Evolutionary conservation across 2,888 invertebrate genomes (phyloP), one percentile per base, ranked within the genome.

Genomic region (Alentia gelatinosa): DNA sequence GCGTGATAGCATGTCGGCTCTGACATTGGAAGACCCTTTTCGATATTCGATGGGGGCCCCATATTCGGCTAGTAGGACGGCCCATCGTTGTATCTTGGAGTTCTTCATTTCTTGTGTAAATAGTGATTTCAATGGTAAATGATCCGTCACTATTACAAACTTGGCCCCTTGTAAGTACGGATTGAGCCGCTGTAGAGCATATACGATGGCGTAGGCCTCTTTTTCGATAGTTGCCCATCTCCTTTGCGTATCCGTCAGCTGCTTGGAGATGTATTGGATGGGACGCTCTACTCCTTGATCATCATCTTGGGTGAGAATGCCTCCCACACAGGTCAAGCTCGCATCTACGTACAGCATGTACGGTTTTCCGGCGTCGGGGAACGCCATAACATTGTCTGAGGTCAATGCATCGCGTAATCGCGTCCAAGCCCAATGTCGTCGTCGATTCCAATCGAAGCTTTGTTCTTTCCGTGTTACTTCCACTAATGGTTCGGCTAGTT

Each of bases 1-100:
- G 47, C 47, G 47, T 47, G 47, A 88, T 35, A 91, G 42, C 50
- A 89, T 56, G 39, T 89, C 91, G 5, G 89, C 89, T 26, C 91
- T 26, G 35, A 89, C 40, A 56, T 89, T 91, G 35, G 75, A 23
- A 23, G 35, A 42, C 5, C 91, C 91, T 39, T 91, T 40, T 7
- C 35, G 30, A 23, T 74, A 74, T 33, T 74, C 74, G 30, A 74
- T 74, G 7, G 74, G 74, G 4, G 56, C 84, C 23, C 90, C 91
- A 42, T 39, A 91, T 63, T 91, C 91, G 15, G 90, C 90, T n/a
- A 91, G 0, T 19, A 90, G 50, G 4, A 91, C 90, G 0, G 86
- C 90, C 91, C 91, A 91, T 7, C 90, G 63, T 86, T 91, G 91
- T 4, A 91, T 88, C 5, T 40, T 50, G 1, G 91, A 90, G 47